Conservation (phyloP, 2,888 invertebrate species). For the Entomobrya proxima region DNA sequence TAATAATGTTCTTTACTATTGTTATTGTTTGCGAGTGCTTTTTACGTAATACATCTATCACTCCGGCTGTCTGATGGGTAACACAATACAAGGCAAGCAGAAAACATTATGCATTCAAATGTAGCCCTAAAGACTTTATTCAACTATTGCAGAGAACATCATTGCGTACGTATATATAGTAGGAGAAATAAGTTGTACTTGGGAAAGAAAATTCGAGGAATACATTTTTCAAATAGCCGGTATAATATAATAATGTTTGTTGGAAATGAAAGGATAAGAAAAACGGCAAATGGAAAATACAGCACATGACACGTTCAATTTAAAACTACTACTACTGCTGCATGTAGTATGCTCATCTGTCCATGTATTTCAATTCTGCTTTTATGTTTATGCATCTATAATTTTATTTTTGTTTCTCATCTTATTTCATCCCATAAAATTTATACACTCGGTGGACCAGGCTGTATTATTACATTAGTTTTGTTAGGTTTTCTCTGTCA, state of each 20-base stretch:
- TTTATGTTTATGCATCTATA: not conserved
- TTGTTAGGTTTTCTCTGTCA: constrained; percentile 42
- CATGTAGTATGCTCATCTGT: not conserved
- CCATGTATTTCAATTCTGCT: not conserved
- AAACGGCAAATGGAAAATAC: constrained; percentile 19
- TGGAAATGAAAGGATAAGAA: constrained; percentile 16
- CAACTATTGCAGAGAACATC: not conserved
- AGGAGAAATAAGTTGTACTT: not conserved
- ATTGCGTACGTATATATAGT: not conserved
- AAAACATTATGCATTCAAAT: not conserved
- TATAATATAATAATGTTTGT: not conserved
- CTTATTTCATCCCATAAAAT: not conserved
- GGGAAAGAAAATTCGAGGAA: not conserved
- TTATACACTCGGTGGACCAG: not conserved
- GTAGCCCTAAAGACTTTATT: not conserved
- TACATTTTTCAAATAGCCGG: not conserved
- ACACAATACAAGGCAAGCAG: not conserved
- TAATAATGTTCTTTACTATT: constrained; percentile 7
- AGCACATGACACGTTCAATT: constrained; percentile 32
- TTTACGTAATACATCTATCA: constrained; percentile 27
- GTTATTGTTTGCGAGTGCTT: not conserved
- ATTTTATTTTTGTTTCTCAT: not conserved
- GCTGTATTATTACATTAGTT: constrained; percentile 24
- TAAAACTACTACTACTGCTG: not conserved
- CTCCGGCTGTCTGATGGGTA: not conserved